phyloP scores from a whole-genome alignment of 2,797 vertebrate genomes.

The Pitangus sulphuratus region DNA sequence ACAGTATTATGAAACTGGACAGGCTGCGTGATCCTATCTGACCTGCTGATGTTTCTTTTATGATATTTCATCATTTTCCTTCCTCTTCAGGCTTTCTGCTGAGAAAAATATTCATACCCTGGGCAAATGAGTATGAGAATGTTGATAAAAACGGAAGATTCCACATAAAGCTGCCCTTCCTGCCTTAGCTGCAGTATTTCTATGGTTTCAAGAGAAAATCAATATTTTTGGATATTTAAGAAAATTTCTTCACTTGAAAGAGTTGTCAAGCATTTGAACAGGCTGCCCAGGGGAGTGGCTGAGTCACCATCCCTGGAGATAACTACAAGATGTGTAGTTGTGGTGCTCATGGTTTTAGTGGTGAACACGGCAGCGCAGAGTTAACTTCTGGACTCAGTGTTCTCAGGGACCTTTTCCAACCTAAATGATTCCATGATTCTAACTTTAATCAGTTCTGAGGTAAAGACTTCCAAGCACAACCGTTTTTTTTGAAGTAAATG shows the following conservation, averaged over 20 bases:
- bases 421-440: neutral
- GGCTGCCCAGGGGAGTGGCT: neutral
- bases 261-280: neutral
- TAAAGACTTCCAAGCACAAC: neutral
- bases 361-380: neutral
- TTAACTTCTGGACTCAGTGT: neutral
- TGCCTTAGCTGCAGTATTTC: neutral
- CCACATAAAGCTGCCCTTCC: neutral
- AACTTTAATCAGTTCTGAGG: neutral
- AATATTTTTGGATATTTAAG: neutral
- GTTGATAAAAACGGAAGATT: neutral
- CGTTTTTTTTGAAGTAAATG: neutral
- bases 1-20: neutral
- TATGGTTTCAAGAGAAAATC: neutral
- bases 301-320: neutral
- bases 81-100: neutral
- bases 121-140: neutral
- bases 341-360: neutral
- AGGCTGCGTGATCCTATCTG: neutral
- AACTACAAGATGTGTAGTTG: neutral
- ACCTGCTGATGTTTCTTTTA: neutral
- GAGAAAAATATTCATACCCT: neutral
- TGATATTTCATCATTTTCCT: constrained; percentile 25
- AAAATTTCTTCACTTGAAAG: neutral
- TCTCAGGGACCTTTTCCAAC: neutral